Conservation (phyloP, 2,797 vertebrate species). For the Chrosomus eos region DNA sequence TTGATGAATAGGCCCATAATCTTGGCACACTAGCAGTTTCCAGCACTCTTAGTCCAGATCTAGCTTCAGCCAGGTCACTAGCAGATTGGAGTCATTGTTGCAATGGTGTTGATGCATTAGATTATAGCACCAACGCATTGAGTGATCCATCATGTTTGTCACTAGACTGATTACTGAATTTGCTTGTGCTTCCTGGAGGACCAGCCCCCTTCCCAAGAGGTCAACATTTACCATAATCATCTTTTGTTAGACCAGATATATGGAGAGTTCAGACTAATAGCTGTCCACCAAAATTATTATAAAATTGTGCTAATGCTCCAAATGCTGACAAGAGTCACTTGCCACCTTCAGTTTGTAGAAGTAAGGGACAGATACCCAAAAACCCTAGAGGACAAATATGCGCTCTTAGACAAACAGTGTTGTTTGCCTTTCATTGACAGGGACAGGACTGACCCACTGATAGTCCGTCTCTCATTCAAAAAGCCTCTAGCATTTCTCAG, state of each 20-base stretch:
- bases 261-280: background rate
- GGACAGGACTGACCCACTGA: background rate
- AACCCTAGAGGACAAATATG: background rate
- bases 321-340: background rate
- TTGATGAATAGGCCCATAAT: constrained; percentile 33
- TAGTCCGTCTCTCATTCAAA: background rate
- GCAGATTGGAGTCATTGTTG: constrained; percentile 56
- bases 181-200: constrained; percentile 38
- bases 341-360: background rate
- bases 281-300: background rate
- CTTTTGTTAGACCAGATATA: constrained; percentile 22
- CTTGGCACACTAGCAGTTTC: constrained; percentile 46
- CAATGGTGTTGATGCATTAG: constrained; percentile 62
- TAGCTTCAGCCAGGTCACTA: constrained; percentile 30
- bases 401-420: background rate
- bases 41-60: constrained; percentile 25
- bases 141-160: constrained; percentile 58
- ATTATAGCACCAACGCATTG: constrained; percentile 50
- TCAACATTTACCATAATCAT: constrained; percentile 17
- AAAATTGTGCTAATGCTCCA: background rate
- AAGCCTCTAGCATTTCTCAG: background rate
- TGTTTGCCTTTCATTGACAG: background rate
- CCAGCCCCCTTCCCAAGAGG: constrained; percentile 21
- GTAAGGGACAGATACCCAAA: background rate
- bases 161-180: constrained; percentile 53